These are phyloP conservation scores for Protonibea diacanthus DNA, from an alignment of 2,797 vertebrate genomes.

Conservation along the genomic window DNA sequence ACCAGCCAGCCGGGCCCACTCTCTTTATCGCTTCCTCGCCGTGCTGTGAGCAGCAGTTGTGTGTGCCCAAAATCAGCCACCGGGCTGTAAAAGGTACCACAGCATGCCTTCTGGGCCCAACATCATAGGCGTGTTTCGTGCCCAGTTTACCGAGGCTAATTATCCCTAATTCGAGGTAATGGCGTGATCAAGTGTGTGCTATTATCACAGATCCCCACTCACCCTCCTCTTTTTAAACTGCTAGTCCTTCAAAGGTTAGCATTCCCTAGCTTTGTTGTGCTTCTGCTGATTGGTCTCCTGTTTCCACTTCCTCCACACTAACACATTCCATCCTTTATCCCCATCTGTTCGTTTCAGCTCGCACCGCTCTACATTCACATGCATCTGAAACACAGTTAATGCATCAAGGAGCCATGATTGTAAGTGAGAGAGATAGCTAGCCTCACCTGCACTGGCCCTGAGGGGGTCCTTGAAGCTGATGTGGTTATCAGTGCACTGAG, in stretches of 20 bases:
- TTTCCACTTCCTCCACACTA: constrained; percentile 67
- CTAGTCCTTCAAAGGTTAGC: constrained; percentile 78
- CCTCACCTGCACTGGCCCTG: constrained; percentile 77
- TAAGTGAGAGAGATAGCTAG: constrained; percentile 77
- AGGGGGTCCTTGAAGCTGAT: constrained; percentile 81
- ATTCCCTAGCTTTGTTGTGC: constrained; percentile 68
- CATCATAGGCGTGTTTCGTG: constrained; percentile 84
- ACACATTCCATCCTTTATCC: constrained; percentile 65
- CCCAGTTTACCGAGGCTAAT: constrained; percentile 87
- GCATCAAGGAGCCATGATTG: constrained; percentile 78
- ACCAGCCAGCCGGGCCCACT: constrained; percentile 78
- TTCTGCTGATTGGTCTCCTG: constrained; percentile 76
- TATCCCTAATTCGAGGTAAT: constrained; percentile 86
- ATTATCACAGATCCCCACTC: constrained; percentile 83
- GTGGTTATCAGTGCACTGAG: constrained; percentile 82
- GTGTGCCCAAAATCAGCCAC: constrained; percentile 83
- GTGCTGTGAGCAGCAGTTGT: constrained; percentile 78
- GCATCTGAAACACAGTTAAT: constrained; percentile 75
- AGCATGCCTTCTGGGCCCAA: constrained; percentile 83
- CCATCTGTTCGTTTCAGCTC: constrained; percentile 65
- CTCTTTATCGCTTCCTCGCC: constrained; percentile 80
- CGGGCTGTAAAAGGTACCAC: constrained; percentile 83
- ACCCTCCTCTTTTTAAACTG: constrained; percentile 71
- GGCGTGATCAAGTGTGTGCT: constrained; percentile 82
- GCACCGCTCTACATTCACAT: constrained; percentile 45